phyloP scores from a whole-genome alignment of 1,140 invertebrate genomes.

The Centruroides sculpturatus region DNA sequence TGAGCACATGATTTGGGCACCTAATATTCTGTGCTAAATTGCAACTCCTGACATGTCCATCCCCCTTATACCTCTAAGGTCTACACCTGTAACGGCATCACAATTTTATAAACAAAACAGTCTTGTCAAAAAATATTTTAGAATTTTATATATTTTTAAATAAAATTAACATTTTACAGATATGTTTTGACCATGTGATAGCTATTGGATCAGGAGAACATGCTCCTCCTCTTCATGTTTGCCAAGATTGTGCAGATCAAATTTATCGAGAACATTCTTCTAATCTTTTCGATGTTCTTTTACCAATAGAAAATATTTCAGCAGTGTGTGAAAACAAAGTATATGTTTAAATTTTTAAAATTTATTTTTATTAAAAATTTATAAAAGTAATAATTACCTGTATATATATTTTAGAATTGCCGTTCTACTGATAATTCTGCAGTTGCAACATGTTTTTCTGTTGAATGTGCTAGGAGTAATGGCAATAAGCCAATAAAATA shows the following conservation, averaged over 20 bases:
- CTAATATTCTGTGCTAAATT: too few species aligned
- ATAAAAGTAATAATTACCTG: neutral
- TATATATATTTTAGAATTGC: slow-evolving; percentile 54
- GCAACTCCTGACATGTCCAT: too few species aligned
- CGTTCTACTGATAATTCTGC: slow-evolving; percentile 82
- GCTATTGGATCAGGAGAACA: slow-evolving; percentile 51
- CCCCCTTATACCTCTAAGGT: too few species aligned
- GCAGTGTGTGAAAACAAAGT: slow-evolving; percentile 96
- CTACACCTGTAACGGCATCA: too few species aligned
- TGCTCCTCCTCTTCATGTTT: slow-evolving; percentile 87
- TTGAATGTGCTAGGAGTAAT: slow-evolving; percentile 91
- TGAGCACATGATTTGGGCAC: too few species aligned
- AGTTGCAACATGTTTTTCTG: slow-evolving; percentile 89
- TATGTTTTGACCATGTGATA: slow-evolving; percentile 38
- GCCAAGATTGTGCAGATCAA: slow-evolving; percentile 89
- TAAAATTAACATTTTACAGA: slow-evolving; percentile 21
- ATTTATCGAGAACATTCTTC: slow-evolving; percentile 53
- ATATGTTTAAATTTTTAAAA: slow-evolving; percentile 14
- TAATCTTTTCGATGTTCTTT: slow-evolving; percentile 74
- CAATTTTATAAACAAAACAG: too few species aligned
- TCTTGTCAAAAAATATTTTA: too few species aligned
- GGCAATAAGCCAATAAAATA: slow-evolving; percentile 88
- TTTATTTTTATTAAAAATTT: neutral
- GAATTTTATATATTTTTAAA: neutral
- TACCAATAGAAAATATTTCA: slow-evolving; percentile 86